Percentiles rank a stretch among this genome's conserved stretches.
Evolutionary conservation across 1,140 invertebrate species (phyloP).

Genomic region (Pollicipes pollicipes): DNA sequence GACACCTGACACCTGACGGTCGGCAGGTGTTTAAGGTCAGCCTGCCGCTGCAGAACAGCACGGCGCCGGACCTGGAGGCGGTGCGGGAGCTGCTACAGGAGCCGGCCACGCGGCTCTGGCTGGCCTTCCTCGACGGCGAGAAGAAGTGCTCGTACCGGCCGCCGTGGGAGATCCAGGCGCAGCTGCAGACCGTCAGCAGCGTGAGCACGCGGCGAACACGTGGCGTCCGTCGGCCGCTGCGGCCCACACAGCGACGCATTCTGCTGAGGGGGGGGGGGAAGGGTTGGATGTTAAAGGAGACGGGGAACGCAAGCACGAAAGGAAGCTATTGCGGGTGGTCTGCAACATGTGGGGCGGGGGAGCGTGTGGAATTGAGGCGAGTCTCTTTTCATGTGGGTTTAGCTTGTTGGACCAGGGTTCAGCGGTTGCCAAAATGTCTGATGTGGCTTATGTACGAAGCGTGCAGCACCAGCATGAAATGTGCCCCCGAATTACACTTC

Average conservation of each 20-base stretch:
- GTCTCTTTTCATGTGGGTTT: too few species aligned
- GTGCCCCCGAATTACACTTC: too few species aligned
- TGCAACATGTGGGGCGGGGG: too few species aligned
- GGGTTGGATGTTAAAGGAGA: too few species aligned
- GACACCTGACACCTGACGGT: too few species aligned
- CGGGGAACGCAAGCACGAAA: too few species aligned
- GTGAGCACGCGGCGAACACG: conserved; percentile 24
- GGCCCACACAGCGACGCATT: neutral
- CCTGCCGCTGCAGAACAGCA: conserved; percentile 46
- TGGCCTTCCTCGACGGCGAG: conserved; percentile 74
- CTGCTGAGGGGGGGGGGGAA: too few species aligned
- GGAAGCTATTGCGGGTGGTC: too few species aligned
- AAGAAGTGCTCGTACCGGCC: conserved; percentile 37
- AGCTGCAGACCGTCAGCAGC: conserved; percentile 54
- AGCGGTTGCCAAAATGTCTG: too few species aligned
- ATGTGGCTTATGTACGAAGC: neutral
- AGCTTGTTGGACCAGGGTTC: too few species aligned
- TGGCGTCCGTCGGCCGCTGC: neutral
- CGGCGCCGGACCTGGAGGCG: conserved; percentile 54
- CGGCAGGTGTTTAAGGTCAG: conserved; percentile 65
- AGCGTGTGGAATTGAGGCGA: too few species aligned
- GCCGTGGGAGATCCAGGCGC: conserved; percentile 81
- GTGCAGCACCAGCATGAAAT: too few species aligned
- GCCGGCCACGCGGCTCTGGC: conserved; percentile 67
- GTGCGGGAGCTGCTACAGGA: conserved; percentile 72